Evolutionary conservation across 1,140 invertebrate genomes (phyloP).

Genomic region (Atta texana): DNA sequence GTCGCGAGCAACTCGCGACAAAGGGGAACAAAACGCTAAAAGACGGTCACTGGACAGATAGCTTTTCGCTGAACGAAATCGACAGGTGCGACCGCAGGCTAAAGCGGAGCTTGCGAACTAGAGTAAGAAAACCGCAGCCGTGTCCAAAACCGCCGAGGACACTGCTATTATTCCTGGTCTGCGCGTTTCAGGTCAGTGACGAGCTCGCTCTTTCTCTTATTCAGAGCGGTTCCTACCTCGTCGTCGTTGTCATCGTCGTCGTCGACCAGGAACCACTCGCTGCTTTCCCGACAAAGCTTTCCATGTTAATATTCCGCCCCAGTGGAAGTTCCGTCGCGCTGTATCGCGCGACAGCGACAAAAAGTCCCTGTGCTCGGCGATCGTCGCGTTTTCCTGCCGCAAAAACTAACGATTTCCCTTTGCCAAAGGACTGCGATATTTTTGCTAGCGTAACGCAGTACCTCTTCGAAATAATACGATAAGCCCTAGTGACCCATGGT

Average conservation of each 20-base stretch:
- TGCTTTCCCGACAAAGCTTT: slow-evolving; percentile 56
- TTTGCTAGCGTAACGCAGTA: slow-evolving; percentile 4
- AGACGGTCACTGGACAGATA: slow-evolving; percentile 30
- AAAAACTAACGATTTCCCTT: slow-evolving; percentile 47
- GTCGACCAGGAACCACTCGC: slow-evolving; percentile 20
- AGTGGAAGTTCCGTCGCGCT: slow-evolving; percentile 33
- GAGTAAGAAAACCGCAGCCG: slow-evolving; percentile 76
- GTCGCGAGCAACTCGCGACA: slow-evolving; percentile 11
- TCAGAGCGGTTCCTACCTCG: not conserved
- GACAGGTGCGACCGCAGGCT: slow-evolving; percentile 80
- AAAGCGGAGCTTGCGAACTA: slow-evolving; percentile 67
- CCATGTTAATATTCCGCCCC: slow-evolving; percentile 40
- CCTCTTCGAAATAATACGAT: slow-evolving; percentile 26
- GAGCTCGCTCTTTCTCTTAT: slow-evolving; percentile 9
- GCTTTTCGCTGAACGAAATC: slow-evolving; percentile 79
- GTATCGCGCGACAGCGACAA: slow-evolving; percentile 15
- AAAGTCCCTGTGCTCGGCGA: slow-evolving; percentile 14
- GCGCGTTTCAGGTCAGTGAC: slow-evolving; percentile 10
- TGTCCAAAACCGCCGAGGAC: slow-evolving; percentile 61
- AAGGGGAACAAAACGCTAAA: slow-evolving; percentile 10
- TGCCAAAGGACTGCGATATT: slow-evolving; percentile 29
- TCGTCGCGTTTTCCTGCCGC: slow-evolving; percentile 23
- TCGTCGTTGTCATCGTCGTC: slow-evolving; percentile 12
- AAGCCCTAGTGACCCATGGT: slow-evolving; percentile 7
- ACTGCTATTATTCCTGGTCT: slow-evolving; percentile 40